Percentiles rank a stretch among this genome's conserved stretches.
Evolutionary conservation across 2,113 vertebrate species (phyloP).

Genomic region (Cynoglossus semilaevis): DNA sequence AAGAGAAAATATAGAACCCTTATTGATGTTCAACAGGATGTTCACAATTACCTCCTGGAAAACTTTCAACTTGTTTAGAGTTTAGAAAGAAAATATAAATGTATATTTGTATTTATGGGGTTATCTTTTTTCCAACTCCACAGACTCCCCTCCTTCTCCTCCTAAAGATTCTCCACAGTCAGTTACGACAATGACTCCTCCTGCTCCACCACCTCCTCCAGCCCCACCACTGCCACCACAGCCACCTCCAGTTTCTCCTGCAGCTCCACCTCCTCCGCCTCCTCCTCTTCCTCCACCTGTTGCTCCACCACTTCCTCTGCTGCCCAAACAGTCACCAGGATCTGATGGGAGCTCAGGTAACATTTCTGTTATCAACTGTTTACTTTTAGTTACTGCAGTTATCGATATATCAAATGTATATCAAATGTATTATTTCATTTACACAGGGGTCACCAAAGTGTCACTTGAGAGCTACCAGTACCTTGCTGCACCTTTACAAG

Average conservation of each 20-base stretch:
- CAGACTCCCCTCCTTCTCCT: not conserved
- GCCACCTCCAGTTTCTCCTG: slow-evolving; percentile 14
- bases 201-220: slow-evolving; percentile 11
- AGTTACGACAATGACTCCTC: not conserved
- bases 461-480: too few relatives aligned
- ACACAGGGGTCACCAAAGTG: too few relatives aligned
- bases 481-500: too few relatives aligned
- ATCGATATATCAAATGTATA: not conserved
- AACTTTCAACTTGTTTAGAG: too few relatives aligned
- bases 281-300: slow-evolving; percentile 38
- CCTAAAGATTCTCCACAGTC: slow-evolving; percentile 2
- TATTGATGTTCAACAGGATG: too few relatives aligned
- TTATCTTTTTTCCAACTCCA: slow-evolving; percentile 1
- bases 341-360: slow-evolving; percentile 38
- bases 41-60: too few relatives aligned
- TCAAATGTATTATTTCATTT: too few relatives aligned
- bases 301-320: slow-evolving; percentile 33
- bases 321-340: slow-evolving; percentile 2
- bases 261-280: slow-evolving; percentile 24
- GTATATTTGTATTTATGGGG: too few relatives aligned
- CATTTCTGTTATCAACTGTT: not conserved
- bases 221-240: not conserved
- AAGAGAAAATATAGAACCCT: too few relatives aligned
- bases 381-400: not conserved
- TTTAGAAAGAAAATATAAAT: too few relatives aligned